Conservation (phyloP, 1,140 invertebrate genomes). For the Hypsibius dujardini region DNA sequence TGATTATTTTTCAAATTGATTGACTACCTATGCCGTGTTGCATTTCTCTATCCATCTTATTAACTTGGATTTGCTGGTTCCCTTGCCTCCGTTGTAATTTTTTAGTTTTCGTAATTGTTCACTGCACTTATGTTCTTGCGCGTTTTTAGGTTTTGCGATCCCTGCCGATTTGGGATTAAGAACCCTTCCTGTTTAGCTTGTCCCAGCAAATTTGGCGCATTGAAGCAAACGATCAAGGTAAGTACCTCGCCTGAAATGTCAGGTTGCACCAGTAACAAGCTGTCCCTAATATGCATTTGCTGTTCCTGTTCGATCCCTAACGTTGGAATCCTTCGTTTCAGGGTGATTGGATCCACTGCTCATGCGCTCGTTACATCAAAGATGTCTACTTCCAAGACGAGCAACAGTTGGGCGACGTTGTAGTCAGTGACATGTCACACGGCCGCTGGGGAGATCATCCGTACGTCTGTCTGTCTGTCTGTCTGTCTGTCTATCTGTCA, state of each 20-base stretch:
- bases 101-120: too few species aligned
- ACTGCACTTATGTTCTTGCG: too few species aligned
- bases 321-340: neutral
- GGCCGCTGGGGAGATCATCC: neutral
- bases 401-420: neutral
- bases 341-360: conserved; percentile 15
- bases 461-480: neutral
- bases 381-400: conserved; percentile 12
- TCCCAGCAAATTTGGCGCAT: neutral
- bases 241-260: neutral
- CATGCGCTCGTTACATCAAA: conserved; percentile 1
- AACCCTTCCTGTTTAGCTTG: neutral
- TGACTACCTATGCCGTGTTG: too few species aligned
- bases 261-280: too few species aligned
- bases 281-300: neutral
- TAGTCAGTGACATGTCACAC: neutral
- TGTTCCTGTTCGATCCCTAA: neutral
- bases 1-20: too few species aligned
- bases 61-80: too few species aligned
- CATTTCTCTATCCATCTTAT: too few species aligned
- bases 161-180: neutral
- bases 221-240: conserved; percentile 14
- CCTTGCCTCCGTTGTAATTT: too few species aligned
- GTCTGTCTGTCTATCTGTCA: too few species aligned
- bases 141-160: neutral